Evolutionary conservation across 2,113 vertebrate species (phyloP), one percentile per base, ranked within the genome.

Genomic region (Myxocyprinus asiaticus): DNA sequence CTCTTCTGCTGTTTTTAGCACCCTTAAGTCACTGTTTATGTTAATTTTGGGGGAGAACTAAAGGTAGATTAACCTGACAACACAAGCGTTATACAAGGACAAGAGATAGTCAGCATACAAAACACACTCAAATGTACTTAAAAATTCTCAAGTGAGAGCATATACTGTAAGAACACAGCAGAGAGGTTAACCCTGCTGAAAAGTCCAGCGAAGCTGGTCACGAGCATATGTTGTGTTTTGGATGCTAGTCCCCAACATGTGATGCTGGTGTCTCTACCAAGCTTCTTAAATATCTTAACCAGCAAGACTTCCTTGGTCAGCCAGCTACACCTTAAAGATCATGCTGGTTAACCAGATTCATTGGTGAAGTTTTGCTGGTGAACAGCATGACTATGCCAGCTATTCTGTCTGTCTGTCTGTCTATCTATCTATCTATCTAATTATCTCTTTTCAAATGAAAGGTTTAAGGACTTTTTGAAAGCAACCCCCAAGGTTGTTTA

Each of bases 11-110:
- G 80, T 82, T 81, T 89, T 78, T 81, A 85, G 76, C 78, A 50
- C 84, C 87, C 87, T 88, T 83, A 71, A 83, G 82, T 88, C 83
- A 78, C 76, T 79, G 77, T 88, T 91, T 89, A 85, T 80, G 65
- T 82, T 87, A 86, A 88, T 89, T 82, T 78, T 71, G 69, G 42
- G 53, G 68, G 67, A 84, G 62, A 81, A 76, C 86, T 83, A 82
- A 89, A 44, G 68, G 76, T 81, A 78, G 71, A 78, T 81, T 84
- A 81, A 84, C 66, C 78, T 67, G 66, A 78, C 67, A 58, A 61
- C 77, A 66, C 1, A 33, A 33, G 22, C 22, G 3, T 33, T 33
- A 33, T 81, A 73, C 76, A 78, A 82, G 43, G 9, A 59, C 43
- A 59, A 7, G 42, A 58, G 10, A 58, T 14, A 71, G 55, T 0